Evolutionary conservation across 2,888 invertebrate genomes (phyloP), one percentile per base, ranked within the genome.

Genomic region (Brenthis ino): DNA sequence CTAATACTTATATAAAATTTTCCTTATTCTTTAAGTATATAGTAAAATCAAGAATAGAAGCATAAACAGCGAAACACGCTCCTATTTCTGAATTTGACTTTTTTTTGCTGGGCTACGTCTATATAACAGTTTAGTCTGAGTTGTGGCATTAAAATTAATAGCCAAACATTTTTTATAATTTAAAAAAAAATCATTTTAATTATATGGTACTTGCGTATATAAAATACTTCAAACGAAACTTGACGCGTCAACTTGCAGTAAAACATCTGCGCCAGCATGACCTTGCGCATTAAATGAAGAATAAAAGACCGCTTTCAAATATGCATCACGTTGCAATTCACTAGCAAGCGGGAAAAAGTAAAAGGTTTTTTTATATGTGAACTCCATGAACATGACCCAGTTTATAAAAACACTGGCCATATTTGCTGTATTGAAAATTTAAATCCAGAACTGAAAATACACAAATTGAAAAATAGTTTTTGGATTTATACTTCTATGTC

Each of bases 271-370:
- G n/a, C 14, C 37, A 43, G 8, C 51, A 16, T 20, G 53, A 63
- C 63, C 63, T 63, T 63, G 43, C 11, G 14, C 4, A 37, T 43
- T 43, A 53, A 54, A 43, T 63, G 20, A 33, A 8, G 63, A 14
- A 63, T 63, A 54, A 63, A 54, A 54, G 54, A 43, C 37, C 54
- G 50, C 63, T 54, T 43, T 63, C 53, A 54, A 63, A 63, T 54
- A 63, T 63, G 14, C 63, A 63, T 53, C 51, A 53, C 53, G 14
- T 20, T 63, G 33, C 63, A 63, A 54, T 63, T 43, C 63, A n/a
- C 37, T 14, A 54, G 37, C 20, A 14, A 37, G 53, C 37, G 20
- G 14, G 51, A 43, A 20, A 51, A 37, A 20, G 24, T 20, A 14
- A 16, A 51, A 53, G 43, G 37, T 63, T 63, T 63, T 63, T 63